Percentiles rank a stretch among this genome's conserved stretches.
Conservation (phyloP, 2,797 vertebrate species). For the Propithecus deckenii region DNA sequence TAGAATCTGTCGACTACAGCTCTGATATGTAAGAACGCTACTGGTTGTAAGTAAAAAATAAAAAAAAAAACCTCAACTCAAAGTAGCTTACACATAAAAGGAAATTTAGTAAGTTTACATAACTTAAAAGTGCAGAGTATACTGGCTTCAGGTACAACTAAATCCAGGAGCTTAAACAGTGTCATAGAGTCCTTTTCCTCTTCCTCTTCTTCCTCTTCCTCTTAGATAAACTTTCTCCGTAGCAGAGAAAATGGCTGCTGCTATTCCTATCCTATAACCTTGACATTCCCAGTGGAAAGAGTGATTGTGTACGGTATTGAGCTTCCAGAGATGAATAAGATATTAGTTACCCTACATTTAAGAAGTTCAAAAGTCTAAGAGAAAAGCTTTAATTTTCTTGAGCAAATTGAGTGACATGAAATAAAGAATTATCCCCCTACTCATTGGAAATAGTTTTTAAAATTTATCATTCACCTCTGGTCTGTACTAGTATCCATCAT, state of each 20-base stretch:
- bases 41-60: not conserved
- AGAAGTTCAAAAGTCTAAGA: not conserved
- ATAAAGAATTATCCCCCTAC: not conserved
- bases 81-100: not conserved
- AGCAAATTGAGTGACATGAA: not conserved
- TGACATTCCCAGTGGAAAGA: not conserved
- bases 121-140: not conserved
- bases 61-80: not conserved
- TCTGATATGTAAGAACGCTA: not conserved
- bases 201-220: not conserved
- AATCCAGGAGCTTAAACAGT: not conserved
- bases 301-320: not conserved
- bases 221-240: not conserved
- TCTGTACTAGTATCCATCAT: not conserved
- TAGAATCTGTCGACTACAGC: not conserved
- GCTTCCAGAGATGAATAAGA: not conserved
- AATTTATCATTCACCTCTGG: not conserved
- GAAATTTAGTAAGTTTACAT: not conserved
- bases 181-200: not conserved
- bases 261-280: not conserved
- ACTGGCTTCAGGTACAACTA: not conserved
- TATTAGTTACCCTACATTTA: not conserved
- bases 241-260: not conserved
- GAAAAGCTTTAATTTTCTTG: constrained; percentile 28
- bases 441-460: not conserved